Evolutionary conservation across 2,797 vertebrate species (phyloP).

Genomic region (Poeciliopsis turneri): DNA sequence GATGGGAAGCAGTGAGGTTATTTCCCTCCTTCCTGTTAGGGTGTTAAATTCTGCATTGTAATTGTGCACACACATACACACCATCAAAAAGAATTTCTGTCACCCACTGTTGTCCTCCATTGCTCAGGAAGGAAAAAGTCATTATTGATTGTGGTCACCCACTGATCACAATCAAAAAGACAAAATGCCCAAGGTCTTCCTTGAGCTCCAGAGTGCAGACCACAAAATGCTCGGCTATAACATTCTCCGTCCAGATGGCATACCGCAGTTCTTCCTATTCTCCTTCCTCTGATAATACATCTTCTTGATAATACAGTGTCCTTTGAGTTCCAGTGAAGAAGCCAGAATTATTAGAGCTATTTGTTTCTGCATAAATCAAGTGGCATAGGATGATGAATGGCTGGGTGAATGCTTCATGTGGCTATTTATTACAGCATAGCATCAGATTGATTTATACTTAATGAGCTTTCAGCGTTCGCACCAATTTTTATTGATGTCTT

Average conservation of each 20-base stretch:
- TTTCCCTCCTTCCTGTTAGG: not conserved
- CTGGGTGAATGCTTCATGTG: constrained; percentile 30
- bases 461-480: constrained; percentile 60
- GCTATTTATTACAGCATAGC: constrained; percentile 41
- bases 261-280: constrained; percentile 5
- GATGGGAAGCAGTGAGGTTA: not conserved
- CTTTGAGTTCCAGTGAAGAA: constrained; percentile 36
- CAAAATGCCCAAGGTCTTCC: constrained; percentile 33
- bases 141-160: constrained; percentile 63
- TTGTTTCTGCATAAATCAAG: constrained; percentile 61
- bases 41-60: constrained; percentile 8
- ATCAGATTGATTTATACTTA: constrained; percentile 69
- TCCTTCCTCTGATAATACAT: constrained; percentile 25
- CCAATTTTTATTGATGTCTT: constrained; percentile 73
- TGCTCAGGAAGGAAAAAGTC: constrained; percentile 56
- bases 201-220: constrained; percentile 29
- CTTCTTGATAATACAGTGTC: constrained; percentile 46
- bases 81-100: constrained; percentile 46
- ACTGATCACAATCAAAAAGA: constrained; percentile 62
- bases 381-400: constrained; percentile 68
- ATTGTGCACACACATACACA: constrained; percentile 15
- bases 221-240: constrained; percentile 54
- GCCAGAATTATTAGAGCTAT: constrained; percentile 59
- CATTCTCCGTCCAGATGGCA: constrained; percentile 45
- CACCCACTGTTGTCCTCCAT: constrained; percentile 54